Conservation (phyloP, 2,888 invertebrate species). For the Dascillus cervinus region DNA sequence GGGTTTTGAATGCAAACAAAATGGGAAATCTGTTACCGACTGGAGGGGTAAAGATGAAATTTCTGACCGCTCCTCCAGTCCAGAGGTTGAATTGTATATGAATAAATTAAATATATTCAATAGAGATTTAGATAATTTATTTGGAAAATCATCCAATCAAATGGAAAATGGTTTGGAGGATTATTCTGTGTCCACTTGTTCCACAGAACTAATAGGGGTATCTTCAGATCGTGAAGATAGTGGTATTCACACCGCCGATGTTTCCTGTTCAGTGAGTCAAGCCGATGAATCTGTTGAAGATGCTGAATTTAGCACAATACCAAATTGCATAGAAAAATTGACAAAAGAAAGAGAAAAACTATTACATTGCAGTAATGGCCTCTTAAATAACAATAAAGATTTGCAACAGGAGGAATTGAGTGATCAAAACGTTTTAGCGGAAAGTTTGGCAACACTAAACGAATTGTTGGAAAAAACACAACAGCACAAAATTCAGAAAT, state of each 20-base stretch:
- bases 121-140: conserved; percentile 40
- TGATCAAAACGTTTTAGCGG: too few species aligned
- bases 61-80: conserved; percentile 43
- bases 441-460: too few species aligned
- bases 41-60: conserved; percentile 22
- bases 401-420: too few species aligned
- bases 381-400: conserved; percentile 3
- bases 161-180: conserved; percentile 43
- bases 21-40: conserved; percentile 7
- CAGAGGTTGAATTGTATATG: conserved; percentile 48
- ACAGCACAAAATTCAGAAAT: too few species aligned
- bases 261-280: conserved; percentile 65
- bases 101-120: conserved; percentile 37
- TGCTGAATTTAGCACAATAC: conserved; percentile 31
- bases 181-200: conserved; percentile 47
- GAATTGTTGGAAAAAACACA: too few species aligned
- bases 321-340: conserved; percentile 32
- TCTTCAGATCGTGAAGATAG: conserved; percentile 65
- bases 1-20: conserved; percentile 20
- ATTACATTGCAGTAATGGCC: background rate
- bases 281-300: conserved; percentile 64
- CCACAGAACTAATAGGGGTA: conserved; percentile 53
- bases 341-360: conserved; percentile 23
- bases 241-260: conserved; percentile 71
- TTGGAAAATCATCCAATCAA: conserved; percentile 46